Evolutionary conservation across 2,797 vertebrate species (phyloP).

Genomic region (Neosalanx taihuensis): DNA sequence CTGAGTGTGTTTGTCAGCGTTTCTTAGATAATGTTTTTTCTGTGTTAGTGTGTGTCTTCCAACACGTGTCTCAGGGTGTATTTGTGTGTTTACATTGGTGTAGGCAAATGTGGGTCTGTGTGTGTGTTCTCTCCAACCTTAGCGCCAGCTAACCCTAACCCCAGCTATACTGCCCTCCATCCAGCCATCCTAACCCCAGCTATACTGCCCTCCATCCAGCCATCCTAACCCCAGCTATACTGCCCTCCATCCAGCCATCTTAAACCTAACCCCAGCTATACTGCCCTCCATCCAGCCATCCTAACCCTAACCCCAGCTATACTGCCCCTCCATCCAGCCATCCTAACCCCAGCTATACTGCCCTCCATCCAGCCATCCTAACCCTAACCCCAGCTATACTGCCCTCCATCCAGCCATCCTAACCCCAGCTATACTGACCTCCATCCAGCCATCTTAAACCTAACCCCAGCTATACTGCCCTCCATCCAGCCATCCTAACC

Average conservation of each 20-base stretch:
- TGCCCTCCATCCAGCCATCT: too few relatives aligned
- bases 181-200: conserved; percentile 59
- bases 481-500: too few relatives aligned
- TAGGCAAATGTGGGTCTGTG: conserved; percentile 7
- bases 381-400: too few relatives aligned
- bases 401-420: too few relatives aligned
- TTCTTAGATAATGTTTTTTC: conserved; percentile 8
- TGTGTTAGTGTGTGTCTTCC: conserved; percentile 13
- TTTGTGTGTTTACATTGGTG: conserved; percentile 3
- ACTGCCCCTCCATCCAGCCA: conserved; percentile 52
- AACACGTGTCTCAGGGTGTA: neutral
- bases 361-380: too few relatives aligned
- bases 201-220: neutral
- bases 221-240: too few relatives aligned
- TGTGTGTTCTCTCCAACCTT: conserved; percentile 29
- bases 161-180: conserved; percentile 49
- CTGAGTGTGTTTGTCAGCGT: neutral
- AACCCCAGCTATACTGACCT: too few relatives aligned
- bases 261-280: too few relatives aligned
- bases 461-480: too few relatives aligned
- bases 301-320: conserved; percentile 31
- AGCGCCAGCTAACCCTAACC: conserved; percentile 10
- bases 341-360: conserved; percentile 57
- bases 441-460: too few relatives aligned
- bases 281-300: conserved; percentile 42